Conservation (phyloP, 2,888 invertebrate genomes). For the Tridacna gigas region DNA sequence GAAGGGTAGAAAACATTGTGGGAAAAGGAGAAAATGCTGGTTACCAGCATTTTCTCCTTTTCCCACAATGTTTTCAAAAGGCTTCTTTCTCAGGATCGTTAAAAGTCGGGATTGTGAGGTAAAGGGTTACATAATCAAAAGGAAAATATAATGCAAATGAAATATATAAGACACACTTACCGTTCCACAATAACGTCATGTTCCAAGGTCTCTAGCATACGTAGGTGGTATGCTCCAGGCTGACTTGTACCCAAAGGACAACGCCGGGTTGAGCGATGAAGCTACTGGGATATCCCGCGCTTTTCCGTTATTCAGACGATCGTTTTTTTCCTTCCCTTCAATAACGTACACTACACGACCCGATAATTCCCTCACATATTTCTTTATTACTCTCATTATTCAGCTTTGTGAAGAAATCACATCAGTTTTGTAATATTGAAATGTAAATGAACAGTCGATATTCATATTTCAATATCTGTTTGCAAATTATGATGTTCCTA, state of each 20-base stretch:
- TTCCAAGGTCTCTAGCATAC: neutral
- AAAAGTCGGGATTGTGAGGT: neutral
- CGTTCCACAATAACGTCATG: slow-evolving; percentile 5
- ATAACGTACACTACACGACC: slow-evolving; percentile 23
- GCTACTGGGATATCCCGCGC: slow-evolving; percentile 26
- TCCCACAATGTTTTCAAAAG: neutral
- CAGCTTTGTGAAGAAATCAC: neutral
- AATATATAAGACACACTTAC: slow-evolving; percentile 15
- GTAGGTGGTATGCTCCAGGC: neutral
- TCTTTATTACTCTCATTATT: neutral
- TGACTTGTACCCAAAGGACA: neutral
- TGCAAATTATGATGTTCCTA: neutral
- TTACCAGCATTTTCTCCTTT: neutral
- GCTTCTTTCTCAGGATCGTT: neutral
- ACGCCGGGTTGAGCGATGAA: neutral
- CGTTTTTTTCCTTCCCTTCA: neutral
- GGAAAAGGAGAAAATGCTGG: neutral
- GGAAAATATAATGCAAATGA: neutral
- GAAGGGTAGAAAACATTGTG: neutral
- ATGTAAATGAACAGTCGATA: slow-evolving; percentile 17
- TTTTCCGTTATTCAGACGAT: slow-evolving; percentile 5
- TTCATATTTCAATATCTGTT: slow-evolving; percentile 12
- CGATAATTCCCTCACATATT: slow-evolving; percentile 11
- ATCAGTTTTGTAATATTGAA: slow-evolving; percentile 5
- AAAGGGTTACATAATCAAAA: neutral